Evolutionary conservation across 2,113 vertebrate genomes (phyloP), one percentile per base, ranked within the genome.

Genomic region (Chaetops frenatus): DNA sequence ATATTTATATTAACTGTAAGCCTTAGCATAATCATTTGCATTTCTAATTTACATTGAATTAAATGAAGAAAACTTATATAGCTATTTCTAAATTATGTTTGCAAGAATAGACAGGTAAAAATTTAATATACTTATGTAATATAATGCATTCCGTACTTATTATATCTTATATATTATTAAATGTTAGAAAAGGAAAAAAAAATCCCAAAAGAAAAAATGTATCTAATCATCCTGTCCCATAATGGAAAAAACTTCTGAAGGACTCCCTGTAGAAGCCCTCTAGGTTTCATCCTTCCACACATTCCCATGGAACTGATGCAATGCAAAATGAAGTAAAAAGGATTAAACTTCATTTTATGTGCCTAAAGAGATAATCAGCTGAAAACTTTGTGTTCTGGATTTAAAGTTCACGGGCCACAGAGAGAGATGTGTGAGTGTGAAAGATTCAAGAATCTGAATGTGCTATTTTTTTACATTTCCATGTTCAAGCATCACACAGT

Each of bases 361-460:
- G 12, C 29, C 15, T 70, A 28, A 71, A 71, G 47, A 70, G 8
- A 53, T 11, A 47, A 61, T 24, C 27, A 86, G 18, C 24, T 77
- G 27, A 42, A 71, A 92, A 62, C 6, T 45, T 74, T 53, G 8
- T n/a, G 5, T 71, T 66, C 58, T 53, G 6, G n/a, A 35, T 42
- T 61, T 60, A 15, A 9, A 69, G 48, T 50, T 85, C 56, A 57
- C 36, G 57, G 24, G 38, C 16, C 54, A 80, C 28, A 60, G 47
- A 51, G 47, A 51, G 7, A 47, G 6, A 31, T 1, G 1, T 19
- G 23, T 0, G 6, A 65, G 29, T 0, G 0, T 48, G 50, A 45
- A 15, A 35, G 18, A 51, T 62, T 62, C 70, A 79, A 22, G 54
- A 44, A 85, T 17, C 47, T 23, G 45, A 72, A n/a, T 7, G 15